Percentiles rank a stretch among this genome's conserved stretches.
These are phyloP conservation scores for Chloroclysta siterata DNA, from an alignment of 2,888 invertebrate genomes.

Conservation along the genomic window DNA sequence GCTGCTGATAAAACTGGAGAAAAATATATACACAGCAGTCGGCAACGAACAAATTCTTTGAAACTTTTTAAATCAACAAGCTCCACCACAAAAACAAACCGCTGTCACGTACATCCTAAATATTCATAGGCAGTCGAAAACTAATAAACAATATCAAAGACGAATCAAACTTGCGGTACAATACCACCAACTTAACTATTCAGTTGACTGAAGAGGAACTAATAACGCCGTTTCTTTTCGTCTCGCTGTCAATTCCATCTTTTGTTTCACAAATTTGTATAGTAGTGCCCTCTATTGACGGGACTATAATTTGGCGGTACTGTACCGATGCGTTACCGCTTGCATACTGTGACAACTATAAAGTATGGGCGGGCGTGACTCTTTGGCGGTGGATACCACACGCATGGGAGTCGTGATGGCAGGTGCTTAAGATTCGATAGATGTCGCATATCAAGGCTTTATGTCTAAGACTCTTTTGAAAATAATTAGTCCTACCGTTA, in stretches of 20 bases:
- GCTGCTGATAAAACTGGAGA: background rate
- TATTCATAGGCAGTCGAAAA: slow-evolving; percentile 52
- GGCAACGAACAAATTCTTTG: background rate
- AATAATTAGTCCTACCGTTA: background rate
- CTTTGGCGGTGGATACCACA: slow-evolving; percentile 45
- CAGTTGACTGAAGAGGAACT: background rate
- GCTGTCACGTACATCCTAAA: slow-evolving; percentile 50
- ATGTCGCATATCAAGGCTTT: slow-evolving; percentile 20
- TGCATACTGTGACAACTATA: slow-evolving; percentile 40
- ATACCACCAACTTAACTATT: background rate
- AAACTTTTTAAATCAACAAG: slow-evolving; percentile 18
- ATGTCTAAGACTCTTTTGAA: slow-evolving; percentile 2
- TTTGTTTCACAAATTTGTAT: background rate
- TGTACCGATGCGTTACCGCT: background rate
- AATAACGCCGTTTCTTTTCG: background rate
- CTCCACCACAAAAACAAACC: slow-evolving; percentile 37
- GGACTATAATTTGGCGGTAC: background rate
- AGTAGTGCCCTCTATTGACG: background rate
- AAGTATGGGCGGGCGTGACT: slow-evolving; percentile 46
- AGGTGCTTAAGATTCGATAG: slow-evolving; percentile 37
- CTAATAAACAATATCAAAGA: slow-evolving; percentile 60
- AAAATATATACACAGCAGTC: background rate
- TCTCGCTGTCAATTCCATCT: background rate
- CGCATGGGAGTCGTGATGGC: slow-evolving; percentile 27
- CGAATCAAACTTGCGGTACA: slow-evolving; percentile 43